phyloP scores from a whole-genome alignment of 2,113 vertebrate species.

The Heloderma charlesbogerti region DNA sequence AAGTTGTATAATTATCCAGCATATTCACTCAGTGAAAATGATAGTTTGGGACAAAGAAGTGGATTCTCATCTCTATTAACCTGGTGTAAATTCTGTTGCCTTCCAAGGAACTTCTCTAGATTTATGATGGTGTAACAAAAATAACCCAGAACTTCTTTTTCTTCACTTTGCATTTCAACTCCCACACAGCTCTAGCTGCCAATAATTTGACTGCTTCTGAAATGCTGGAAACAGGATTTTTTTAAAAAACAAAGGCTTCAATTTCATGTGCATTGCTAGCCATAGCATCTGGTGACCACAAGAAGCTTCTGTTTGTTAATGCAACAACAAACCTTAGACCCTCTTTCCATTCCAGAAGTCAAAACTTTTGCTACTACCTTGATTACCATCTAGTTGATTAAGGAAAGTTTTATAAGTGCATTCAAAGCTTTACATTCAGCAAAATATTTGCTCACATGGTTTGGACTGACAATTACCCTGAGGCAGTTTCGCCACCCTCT shows the following conservation, averaged over 20 bases:
- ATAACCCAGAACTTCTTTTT: conserved; percentile 24
- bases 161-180: conserved; percentile 31
- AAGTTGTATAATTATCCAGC: conserved; percentile 50
- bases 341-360: conserved; percentile 5
- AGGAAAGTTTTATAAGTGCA: conserved; percentile 6
- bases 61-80: conserved; percentile 38
- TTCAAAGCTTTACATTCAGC: conserved; percentile 20
- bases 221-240: conserved; percentile 28
- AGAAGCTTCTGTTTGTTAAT: conserved; percentile 27
- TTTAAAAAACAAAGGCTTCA: conserved; percentile 2
- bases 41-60: conserved; percentile 48
- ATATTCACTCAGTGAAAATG: conserved; percentile 56
- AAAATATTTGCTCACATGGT: not conserved
- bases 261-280: not conserved
- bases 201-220: conserved; percentile 23
- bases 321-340: conserved; percentile 8
- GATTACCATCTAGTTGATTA: conserved; percentile 1
- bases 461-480: not conserved
- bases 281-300: not conserved
- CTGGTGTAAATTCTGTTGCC: conserved; percentile 39
- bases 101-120: conserved; percentile 39
- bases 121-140: conserved; percentile 48
- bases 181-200: not conserved
- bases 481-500: not conserved
- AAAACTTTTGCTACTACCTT: not conserved